phyloP scores from a whole-genome alignment of 2,797 vertebrate species.

The Thaleichthys pacificus region DNA sequence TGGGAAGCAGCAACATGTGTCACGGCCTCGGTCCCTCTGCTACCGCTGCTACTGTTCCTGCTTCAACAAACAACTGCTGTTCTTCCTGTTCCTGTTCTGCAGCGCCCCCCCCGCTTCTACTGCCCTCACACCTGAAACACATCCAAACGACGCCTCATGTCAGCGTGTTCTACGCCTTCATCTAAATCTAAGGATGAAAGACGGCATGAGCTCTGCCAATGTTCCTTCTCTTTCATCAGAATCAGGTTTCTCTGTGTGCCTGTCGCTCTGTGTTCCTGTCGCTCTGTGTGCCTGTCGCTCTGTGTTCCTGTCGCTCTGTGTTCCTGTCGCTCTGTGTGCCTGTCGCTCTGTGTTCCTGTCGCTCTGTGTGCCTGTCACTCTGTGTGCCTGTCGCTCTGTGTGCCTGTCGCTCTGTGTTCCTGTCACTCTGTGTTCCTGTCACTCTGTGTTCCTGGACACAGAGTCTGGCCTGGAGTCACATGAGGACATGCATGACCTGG shows the following conservation, averaged over 20 bases:
- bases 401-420: too few relatives aligned
- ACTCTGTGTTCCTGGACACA: background rate
- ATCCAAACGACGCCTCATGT: constrained; percentile 16
- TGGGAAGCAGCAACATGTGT: constrained; percentile 67
- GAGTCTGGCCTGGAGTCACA: background rate
- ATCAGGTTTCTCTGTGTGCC: background rate
- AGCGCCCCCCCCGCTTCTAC: too few relatives aligned
- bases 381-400: too few relatives aligned
- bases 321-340: too few relatives aligned
- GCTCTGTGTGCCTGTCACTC: too few relatives aligned
- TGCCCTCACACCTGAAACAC: background rate
- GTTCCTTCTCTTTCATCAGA: background rate
- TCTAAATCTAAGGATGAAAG: background rate
- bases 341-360: too few relatives aligned
- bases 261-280: too few relatives aligned
- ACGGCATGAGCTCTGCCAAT: background rate
- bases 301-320: too few relatives aligned
- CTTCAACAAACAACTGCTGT: background rate
- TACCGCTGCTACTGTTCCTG: constrained; percentile 35
- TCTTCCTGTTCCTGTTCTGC: background rate
- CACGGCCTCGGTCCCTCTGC: constrained; percentile 15
- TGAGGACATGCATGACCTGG: background rate
- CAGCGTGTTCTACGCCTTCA: constrained; percentile 6
- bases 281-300: too few relatives aligned
- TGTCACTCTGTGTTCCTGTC: too few relatives aligned